Percentiles rank a stretch among this genome's conserved stretches.
These are phyloP conservation scores for Reticulitermes lucifugus DNA, from an alignment of 2,888 invertebrate genomes.

Conservation along the genomic window DNA sequence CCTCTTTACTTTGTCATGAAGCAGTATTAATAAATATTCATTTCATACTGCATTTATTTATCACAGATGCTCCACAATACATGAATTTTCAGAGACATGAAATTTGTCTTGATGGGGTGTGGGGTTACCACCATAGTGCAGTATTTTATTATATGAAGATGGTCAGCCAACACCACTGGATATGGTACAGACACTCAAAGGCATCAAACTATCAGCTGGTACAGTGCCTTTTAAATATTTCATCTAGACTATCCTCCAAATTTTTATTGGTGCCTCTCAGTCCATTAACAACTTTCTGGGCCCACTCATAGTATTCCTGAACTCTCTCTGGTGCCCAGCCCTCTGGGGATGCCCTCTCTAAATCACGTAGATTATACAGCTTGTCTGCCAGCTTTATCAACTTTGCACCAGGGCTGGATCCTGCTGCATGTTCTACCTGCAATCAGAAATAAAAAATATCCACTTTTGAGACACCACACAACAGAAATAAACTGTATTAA, in stretches of 20 bases:
- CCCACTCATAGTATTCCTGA: slow-evolving; percentile 76
- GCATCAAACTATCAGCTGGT: neutral
- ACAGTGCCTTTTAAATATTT: slow-evolving; percentile 63
- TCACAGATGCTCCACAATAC: no score
- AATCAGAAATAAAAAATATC: slow-evolving; percentile 41
- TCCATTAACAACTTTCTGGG: slow-evolving; percentile 74
- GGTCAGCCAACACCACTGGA: no score
- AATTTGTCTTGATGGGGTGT: no score
- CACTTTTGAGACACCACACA: neutral
- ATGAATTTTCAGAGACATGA: no score
- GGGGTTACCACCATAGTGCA: no score
- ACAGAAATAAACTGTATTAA: no score
- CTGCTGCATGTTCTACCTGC: slow-evolving; percentile 70
- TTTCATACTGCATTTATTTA: no score
- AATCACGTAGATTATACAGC: slow-evolving; percentile 82
- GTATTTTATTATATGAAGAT: no score
- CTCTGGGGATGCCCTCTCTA: slow-evolving; percentile 67
- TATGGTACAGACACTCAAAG: no score
- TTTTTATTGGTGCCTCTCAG: slow-evolving; percentile 71
- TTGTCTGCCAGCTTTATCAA: slow-evolving; percentile 86
- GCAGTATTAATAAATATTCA: no score
- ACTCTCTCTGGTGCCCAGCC: slow-evolving; percentile 74
- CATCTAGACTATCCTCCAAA: slow-evolving; percentile 70
- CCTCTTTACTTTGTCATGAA: no score
- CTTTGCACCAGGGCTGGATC: slow-evolving; percentile 72